Evolutionary conservation across 2,888 invertebrate genomes (phyloP).

Genomic region (Eristalis pertinax): DNA sequence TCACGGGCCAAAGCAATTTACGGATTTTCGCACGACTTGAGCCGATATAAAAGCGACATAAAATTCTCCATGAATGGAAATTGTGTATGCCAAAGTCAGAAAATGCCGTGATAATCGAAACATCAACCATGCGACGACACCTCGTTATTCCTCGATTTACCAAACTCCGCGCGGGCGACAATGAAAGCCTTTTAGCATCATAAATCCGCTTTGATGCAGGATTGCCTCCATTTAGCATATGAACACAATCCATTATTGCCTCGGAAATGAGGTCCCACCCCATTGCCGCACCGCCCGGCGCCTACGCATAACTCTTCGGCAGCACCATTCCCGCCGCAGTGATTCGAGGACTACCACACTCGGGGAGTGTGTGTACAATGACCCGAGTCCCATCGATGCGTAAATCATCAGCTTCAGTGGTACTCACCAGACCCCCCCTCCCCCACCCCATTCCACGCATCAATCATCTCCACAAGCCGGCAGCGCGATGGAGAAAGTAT

Average conservation of each 20-base stretch:
- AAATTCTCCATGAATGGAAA: background rate
- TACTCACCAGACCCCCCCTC: slow-evolving; percentile 2
- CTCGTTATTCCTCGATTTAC: background rate
- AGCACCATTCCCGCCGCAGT: background rate
- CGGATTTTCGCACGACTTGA: background rate
- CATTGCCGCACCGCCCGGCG: background rate
- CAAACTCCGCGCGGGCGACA: background rate
- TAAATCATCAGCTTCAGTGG: background rate
- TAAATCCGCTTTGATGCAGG: slow-evolving; percentile 1
- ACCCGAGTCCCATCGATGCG: background rate
- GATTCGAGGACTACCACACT: background rate
- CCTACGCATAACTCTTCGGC: background rate
- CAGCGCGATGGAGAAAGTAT: slow-evolving; percentile 55
- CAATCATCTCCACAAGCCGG: slow-evolving; percentile 47
- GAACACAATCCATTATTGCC: slow-evolving; percentile 1
- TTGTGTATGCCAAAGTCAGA: background rate
- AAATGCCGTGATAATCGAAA: background rate
- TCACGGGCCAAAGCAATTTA: background rate
- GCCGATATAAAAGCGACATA: background rate
- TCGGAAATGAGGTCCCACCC: background rate
- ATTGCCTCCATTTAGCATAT: slow-evolving; percentile 9
- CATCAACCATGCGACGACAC: background rate
- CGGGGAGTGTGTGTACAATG: background rate
- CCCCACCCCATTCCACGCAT: slow-evolving; percentile 26
- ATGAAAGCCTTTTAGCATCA: background rate